phyloP scores from a whole-genome alignment of 2,888 invertebrate species.

The Xylota segnis region DNA sequence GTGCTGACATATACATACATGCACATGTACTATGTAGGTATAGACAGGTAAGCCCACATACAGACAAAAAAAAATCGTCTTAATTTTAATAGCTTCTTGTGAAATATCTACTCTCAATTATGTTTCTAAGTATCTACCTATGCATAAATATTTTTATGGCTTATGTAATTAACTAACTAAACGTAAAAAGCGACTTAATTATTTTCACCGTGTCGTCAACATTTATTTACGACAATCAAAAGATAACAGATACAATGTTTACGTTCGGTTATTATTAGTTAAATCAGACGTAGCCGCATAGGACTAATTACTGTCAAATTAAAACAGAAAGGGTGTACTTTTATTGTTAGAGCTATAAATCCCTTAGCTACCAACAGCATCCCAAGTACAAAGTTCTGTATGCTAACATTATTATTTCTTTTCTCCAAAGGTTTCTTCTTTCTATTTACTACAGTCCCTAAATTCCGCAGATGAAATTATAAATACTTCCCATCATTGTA shows the following conservation, averaged over 20 bases:
- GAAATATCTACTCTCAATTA: not conserved
- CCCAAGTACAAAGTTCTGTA: constrained; percentile 13
- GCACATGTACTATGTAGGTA: not conserved
- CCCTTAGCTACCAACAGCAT: constrained; percentile 15
- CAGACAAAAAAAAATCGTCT: not conserved
- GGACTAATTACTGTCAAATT: not conserved
- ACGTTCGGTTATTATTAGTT: not conserved
- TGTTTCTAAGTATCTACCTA: not conserved
- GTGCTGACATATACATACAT: no score
- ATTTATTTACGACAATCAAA: not conserved
- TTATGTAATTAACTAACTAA: not conserved
- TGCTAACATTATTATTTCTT: constrained; percentile 20
- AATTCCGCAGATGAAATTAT: constrained; percentile 28
- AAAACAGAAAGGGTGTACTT: not conserved
- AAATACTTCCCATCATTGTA: constrained; percentile 11
- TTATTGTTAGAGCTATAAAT: constrained; percentile 21
- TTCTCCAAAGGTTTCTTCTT: constrained; percentile 11
- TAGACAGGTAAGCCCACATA: not conserved
- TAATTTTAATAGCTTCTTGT: not conserved
- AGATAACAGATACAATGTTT: not conserved
- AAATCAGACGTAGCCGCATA: not conserved
- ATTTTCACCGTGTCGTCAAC: not conserved
- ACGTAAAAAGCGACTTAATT: not conserved
- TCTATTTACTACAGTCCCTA: constrained; percentile 3
- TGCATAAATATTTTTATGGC: not conserved